These are phyloP conservation scores for Telmatochromis brachygnathus DNA, from an alignment of 2,113 vertebrate species.

Conservation along the genomic window DNA sequence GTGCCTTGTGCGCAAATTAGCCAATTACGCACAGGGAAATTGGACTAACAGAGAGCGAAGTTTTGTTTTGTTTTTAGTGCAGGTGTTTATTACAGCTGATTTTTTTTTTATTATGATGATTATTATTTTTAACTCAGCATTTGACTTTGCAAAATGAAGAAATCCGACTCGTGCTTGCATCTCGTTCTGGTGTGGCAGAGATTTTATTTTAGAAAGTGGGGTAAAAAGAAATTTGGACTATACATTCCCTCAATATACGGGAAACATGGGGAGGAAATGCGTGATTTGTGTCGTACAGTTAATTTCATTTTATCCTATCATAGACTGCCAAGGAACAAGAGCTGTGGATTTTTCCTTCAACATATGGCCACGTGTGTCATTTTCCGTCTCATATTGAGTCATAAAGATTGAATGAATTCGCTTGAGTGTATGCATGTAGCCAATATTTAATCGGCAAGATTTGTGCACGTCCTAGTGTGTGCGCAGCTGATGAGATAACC, in stretches of 20 bases:
- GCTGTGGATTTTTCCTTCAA: background rate
- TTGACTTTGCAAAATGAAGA: background rate
- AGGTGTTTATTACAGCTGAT: background rate
- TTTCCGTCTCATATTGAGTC: background rate
- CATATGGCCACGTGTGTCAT: background rate
- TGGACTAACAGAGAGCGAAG: background rate
- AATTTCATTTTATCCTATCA: background rate
- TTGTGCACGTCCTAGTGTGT: background rate
- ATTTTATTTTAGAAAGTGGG: background rate
- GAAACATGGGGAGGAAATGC: background rate
- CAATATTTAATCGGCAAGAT: slow-evolving; percentile 2
- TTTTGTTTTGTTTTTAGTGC: background rate
- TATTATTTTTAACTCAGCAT: background rate
- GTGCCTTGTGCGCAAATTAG: background rate
- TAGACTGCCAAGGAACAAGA: background rate
- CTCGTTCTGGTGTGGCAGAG: background rate
- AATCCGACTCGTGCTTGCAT: background rate
- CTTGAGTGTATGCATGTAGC: background rate
- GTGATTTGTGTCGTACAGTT: background rate
- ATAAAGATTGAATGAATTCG: background rate
- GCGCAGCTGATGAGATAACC: slow-evolving; percentile 50
- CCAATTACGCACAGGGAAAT: slow-evolving; percentile 5
- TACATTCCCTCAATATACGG: background rate
- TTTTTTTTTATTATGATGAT: background rate
- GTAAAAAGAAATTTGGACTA: background rate